These are phyloP conservation scores for Parnassius smintheus DNA, from an alignment of 2,888 invertebrate species.

Conservation along the genomic window DNA sequence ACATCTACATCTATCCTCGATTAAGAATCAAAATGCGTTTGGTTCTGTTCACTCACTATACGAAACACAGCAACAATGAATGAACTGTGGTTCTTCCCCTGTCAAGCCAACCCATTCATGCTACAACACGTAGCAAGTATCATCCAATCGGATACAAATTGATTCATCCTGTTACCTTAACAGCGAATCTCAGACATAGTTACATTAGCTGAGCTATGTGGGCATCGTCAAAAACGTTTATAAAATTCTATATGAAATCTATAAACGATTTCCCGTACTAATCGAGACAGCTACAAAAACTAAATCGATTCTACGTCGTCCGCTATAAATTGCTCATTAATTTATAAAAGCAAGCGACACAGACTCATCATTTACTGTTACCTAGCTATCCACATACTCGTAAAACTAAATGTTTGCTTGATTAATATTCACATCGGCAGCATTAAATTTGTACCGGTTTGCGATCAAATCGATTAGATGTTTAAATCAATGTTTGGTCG, in stretches of 20 bases:
- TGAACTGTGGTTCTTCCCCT: no score
- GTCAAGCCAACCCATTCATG: no score
- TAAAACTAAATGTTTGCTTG: constrained; percentile 20
- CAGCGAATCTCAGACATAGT: not conserved
- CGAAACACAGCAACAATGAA: no score
- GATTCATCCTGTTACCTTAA: not conserved
- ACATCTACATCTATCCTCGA: no score
- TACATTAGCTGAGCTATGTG: not conserved
- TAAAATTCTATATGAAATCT: constrained; percentile 10
- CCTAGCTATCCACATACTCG: constrained; percentile 5
- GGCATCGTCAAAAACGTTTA: not conserved
- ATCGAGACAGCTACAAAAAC: constrained; percentile 5
- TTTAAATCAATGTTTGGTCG: constrained; percentile 27
- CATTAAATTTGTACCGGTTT: constrained; percentile 24
- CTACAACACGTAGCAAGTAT: no score
- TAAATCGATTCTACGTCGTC: constrained; percentile 3
- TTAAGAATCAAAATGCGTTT: no score
- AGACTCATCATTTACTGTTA: constrained; percentile 14
- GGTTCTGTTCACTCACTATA: no score
- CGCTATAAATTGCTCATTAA: constrained; percentile 8
- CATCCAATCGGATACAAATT: no score
- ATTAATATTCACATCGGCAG: constrained; percentile 23
- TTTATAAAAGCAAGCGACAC: not conserved
- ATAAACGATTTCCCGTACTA: constrained; percentile 8
- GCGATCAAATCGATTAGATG: constrained; percentile 19